These are phyloP conservation scores for Magallana angulata DNA, from an alignment of 1,140 invertebrate species.

Conservation along the genomic window DNA sequence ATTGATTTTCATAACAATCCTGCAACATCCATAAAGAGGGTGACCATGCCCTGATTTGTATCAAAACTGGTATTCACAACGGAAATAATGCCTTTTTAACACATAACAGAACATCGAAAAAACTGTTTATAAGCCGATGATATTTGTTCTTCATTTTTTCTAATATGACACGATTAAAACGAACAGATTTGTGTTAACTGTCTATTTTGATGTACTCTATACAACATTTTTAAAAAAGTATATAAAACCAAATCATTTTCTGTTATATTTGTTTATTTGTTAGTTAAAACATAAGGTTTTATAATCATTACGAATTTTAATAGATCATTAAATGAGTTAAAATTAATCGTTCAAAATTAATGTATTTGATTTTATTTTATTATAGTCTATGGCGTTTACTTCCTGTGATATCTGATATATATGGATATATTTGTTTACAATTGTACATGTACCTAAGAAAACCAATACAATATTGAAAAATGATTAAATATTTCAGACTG, in stretches of 20 bases:
- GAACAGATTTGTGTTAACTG: not conserved
- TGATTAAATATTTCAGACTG: no score
- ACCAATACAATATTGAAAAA: no score
- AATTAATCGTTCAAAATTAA: not conserved
- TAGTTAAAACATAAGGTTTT: not conserved
- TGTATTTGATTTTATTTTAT: not conserved
- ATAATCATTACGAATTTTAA: not conserved
- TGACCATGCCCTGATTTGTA: no score
- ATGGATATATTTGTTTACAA: no score
- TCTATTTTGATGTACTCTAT: not conserved
- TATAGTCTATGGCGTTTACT: not conserved
- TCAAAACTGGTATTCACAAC: no score
- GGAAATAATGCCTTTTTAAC: no score
- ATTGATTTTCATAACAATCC: no score
- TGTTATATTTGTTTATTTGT: not conserved
- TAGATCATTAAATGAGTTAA: not conserved
- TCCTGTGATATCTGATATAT: no score
- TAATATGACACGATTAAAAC: not conserved
- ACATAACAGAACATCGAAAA: no score
- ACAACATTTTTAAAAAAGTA: not conserved
- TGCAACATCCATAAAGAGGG: no score
- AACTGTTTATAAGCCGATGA: not conserved
- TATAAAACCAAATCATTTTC: not conserved
- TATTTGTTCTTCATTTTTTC: not conserved
- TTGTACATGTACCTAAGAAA: fast-evolving